Conservation (phyloP, 2,888 invertebrate species). For the Drosophila demipolita region DNA sequence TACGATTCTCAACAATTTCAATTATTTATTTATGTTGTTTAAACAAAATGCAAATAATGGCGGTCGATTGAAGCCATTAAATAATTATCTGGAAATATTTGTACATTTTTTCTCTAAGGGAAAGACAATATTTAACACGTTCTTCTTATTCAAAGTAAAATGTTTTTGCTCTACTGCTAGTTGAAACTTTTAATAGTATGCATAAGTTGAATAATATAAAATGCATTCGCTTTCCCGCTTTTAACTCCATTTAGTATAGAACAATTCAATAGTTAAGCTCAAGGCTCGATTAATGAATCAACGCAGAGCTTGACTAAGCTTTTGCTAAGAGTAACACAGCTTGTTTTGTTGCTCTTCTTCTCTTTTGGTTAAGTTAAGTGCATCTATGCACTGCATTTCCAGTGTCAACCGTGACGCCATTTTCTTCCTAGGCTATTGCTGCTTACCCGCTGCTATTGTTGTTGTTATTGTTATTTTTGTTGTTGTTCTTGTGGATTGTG, state of each 20-base stretch:
- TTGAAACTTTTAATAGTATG: background rate
- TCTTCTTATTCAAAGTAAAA: background rate
- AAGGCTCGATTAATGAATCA: background rate
- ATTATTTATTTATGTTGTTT: background rate
- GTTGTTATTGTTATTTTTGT: background rate
- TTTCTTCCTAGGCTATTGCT: slow-evolving; percentile 9
- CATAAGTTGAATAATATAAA: background rate
- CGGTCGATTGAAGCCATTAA: background rate
- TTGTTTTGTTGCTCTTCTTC: background rate
- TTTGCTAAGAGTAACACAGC: slow-evolving; percentile 6
- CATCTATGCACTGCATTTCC: slow-evolving; percentile 55
- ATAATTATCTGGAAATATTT: background rate
- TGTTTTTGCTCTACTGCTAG: background rate
- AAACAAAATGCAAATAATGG: background rate
- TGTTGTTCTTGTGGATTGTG: slow-evolving; percentile 10
- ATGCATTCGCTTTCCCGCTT: background rate
- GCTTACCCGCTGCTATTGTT: background rate
- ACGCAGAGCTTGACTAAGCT: slow-evolving; percentile 14
- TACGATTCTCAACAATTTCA: background rate
- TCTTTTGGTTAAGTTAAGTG: slow-evolving; percentile 41
- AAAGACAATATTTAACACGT: background rate
- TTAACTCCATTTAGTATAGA: background rate
- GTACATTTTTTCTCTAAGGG: background rate
- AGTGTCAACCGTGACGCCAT: slow-evolving; percentile 48
- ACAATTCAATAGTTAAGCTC: background rate